Evolutionary conservation across 2,888 invertebrate genomes (phyloP).

Genomic region (Cryptus viduatorius): DNA sequence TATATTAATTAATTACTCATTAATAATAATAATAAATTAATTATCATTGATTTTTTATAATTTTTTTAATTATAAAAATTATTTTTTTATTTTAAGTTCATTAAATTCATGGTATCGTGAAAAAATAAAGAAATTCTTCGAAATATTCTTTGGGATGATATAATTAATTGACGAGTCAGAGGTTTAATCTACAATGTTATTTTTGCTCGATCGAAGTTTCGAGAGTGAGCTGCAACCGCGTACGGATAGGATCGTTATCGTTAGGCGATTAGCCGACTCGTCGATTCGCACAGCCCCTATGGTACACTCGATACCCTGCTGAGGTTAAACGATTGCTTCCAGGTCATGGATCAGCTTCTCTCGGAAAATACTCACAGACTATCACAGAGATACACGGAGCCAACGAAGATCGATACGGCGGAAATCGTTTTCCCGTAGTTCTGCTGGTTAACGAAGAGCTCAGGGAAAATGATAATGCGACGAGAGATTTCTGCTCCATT

Average conservation of each 20-base stretch:
- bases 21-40: no score
- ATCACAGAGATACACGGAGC: slow-evolving; percentile 19
- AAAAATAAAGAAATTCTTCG: background rate
- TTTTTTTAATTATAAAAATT: background rate
- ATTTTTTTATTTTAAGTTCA: background rate
- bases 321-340: slow-evolving; percentile 62
- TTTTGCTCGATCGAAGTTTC: background rate
- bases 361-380: background rate
- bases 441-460: background rate
- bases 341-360: slow-evolving; percentile 59
- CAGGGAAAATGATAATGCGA: slow-evolving; percentile 7
- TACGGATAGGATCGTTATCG: slow-evolving; percentile 25
- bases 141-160: background rate
- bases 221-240: background rate
- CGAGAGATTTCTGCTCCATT: slow-evolving; percentile 16
- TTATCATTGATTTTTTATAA: no score
- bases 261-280: slow-evolving; percentile 48
- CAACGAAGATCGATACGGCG: slow-evolving; percentile 49
- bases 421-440: slow-evolving; percentile 35
- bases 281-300: slow-evolving; percentile 39
- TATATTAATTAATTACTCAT: background rate
- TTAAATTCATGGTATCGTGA: background rate
- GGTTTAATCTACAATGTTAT: slow-evolving; percentile 12
- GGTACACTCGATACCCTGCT: slow-evolving; percentile 47
- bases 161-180: background rate